Percentiles rank a stretch among this genome's conserved stretches.
phyloP scores from a whole-genome alignment of 2,113 vertebrate genomes.

The Antennarius striatus region DNA sequence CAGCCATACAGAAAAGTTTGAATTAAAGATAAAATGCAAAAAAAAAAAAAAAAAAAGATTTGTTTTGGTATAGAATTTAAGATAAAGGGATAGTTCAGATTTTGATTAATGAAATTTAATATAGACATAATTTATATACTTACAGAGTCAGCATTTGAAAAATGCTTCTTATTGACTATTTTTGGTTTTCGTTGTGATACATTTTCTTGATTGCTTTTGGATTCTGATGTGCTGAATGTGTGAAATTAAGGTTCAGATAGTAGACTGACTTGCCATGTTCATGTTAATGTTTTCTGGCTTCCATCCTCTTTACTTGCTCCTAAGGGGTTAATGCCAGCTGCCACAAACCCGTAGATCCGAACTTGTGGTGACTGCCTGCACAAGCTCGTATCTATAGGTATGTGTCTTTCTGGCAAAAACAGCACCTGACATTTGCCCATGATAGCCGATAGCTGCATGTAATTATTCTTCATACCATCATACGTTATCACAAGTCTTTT shows the following conservation, averaged over 20 bases:
- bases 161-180: neutral
- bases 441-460: constrained; percentile 15
- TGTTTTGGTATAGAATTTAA: no score
- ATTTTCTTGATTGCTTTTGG: constrained; percentile 6
- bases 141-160: neutral
- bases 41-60: no score
- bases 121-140: no score
- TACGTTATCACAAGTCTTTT: no score
- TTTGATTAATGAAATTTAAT: no score
- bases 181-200: constrained; percentile 6
- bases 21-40: neutral
- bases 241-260: constrained; percentile 9
- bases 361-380: constrained; percentile 93
- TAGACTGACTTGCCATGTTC: constrained; percentile 4
- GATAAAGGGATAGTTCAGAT: no score
- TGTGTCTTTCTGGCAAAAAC: constrained; percentile 88
- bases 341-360: constrained; percentile 99
- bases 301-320: constrained; percentile 36
- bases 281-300: constrained; percentile 7
- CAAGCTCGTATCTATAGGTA: constrained; percentile 99
- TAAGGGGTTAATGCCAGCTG: constrained; percentile 83
- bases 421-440: constrained; percentile 40
- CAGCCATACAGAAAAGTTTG: no score
- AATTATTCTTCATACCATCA: neutral
- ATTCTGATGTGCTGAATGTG: neutral